A percentile compares a stretch with the other conserved stretches of the same genome.
These are phyloP conservation scores for Hydraecia micacea DNA, from an alignment of 2,888 invertebrate species.

Conservation along the genomic window DNA sequence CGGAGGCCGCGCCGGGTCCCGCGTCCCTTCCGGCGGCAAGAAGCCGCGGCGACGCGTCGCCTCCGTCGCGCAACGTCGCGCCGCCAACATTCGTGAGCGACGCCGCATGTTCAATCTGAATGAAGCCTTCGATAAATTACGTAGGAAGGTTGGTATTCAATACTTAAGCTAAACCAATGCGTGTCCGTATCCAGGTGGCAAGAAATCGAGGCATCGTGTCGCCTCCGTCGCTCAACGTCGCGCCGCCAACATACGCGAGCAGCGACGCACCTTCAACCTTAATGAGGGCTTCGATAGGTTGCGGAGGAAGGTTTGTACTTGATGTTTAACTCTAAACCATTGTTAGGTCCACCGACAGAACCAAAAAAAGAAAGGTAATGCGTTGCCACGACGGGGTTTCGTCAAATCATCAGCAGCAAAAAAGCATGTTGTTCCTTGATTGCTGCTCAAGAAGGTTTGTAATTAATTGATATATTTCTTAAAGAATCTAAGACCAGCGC, in stretches of 20 bases:
- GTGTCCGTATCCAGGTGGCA: constrained; percentile 84
- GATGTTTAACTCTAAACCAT: constrained; percentile 43
- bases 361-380: background rate
- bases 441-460: constrained; percentile 14
- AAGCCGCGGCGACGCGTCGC: constrained; percentile 97
- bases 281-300: constrained; percentile 99
- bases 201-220: constrained; percentile 96
- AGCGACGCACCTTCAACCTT: constrained; percentile 98
- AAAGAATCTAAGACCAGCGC: background rate
- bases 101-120: constrained; percentile 98
- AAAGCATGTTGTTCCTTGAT: background rate
- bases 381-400: background rate
- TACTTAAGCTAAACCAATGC: constrained; percentile 48
- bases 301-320: constrained; percentile 48
- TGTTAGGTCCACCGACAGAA: background rate
- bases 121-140: constrained; percentile 97
- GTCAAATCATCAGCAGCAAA: background rate
- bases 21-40: constrained; percentile 90
- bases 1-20: constrained; percentile 80
- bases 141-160: constrained; percentile 92
- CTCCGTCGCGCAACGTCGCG: constrained; percentile 96
- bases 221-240: constrained; percentile 97
- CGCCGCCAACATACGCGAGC: constrained; percentile 97
- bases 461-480: background rate
- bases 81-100: constrained; percentile 97